A percentile compares a stretch with the other conserved stretches of the same genome.
Evolutionary conservation across 1,140 invertebrate genomes (phyloP).

Genomic region (Berghia stephanieae): DNA sequence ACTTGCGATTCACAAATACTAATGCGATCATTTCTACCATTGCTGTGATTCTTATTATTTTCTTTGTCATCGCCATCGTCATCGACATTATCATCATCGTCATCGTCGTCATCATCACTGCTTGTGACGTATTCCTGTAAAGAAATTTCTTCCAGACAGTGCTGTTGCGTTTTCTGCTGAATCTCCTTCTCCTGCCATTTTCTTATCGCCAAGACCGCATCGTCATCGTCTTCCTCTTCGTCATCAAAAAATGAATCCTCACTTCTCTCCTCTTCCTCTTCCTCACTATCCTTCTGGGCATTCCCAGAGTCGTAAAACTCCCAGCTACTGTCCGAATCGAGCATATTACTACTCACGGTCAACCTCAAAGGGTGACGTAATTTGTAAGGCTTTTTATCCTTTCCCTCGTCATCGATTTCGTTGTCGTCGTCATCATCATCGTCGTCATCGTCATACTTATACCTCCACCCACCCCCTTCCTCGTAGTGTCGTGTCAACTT

Average conservation of each 20-base stretch:
- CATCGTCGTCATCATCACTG: conserved; percentile 20
- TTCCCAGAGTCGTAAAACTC: conserved; percentile 8
- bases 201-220: conserved; percentile 20
- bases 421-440: neutral
- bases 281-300: neutral
- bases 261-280: conserved; percentile 28
- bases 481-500: conserved; percentile 27
- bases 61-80: neutral
- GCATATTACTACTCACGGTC: no score
- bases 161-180: conserved; percentile 1
- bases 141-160: conserved; percentile 29
- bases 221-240: conserved; percentile 26
- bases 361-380: no score
- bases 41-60: conserved; percentile 6
- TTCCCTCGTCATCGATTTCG: conserved; percentile 20
- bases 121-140: conserved; percentile 32
- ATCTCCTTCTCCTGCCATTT: conserved; percentile 30
- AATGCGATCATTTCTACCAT: no score
- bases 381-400: no score
- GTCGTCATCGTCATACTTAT: conserved; percentile 22
- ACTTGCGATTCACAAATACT: no score
- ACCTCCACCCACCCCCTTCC: conserved; percentile 24
- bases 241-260: conserved; percentile 15
- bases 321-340: no score
- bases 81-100: conserved; percentile 22